phyloP scores from a whole-genome alignment of 2,113 vertebrate genomes.

The Rhipidura dahli region DNA sequence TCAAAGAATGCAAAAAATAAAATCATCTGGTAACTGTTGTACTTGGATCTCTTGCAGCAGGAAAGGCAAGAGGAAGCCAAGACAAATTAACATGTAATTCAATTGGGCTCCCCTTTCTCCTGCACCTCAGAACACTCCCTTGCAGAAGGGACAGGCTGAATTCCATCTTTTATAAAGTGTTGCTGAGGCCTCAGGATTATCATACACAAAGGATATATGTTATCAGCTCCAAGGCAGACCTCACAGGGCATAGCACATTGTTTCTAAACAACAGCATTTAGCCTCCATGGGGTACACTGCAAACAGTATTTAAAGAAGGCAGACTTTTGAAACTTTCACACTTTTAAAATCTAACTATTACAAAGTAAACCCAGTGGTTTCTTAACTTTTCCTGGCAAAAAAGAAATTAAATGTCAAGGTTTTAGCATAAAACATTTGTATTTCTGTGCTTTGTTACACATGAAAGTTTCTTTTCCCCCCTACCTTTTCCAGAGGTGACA shows the following conservation, averaged over 20 bases:
- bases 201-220: not conserved
- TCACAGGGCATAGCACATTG: not conserved
- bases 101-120: not conserved
- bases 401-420: not conserved
- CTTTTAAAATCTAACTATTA: not conserved
- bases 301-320: not conserved
- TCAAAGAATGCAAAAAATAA: not conserved
- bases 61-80: not conserved
- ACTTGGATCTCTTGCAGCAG: not conserved
- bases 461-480: not conserved
- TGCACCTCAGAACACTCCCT: not conserved
- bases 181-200: not conserved
- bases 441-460: rapidly evolving
- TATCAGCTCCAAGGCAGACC: not conserved
- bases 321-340: not conserved
- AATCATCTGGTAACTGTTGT: not conserved
- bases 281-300: not conserved
- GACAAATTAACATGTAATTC: not conserved
- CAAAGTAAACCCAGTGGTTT: not conserved
- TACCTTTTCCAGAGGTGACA: not conserved
- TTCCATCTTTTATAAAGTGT: not conserved
- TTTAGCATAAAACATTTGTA: not conserved
- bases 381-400: not conserved
- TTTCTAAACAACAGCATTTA: not conserved
- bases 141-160: not conserved